phyloP scores from a whole-genome alignment of 1,140 invertebrate genomes.

The Eurosta solidaginis region DNA sequence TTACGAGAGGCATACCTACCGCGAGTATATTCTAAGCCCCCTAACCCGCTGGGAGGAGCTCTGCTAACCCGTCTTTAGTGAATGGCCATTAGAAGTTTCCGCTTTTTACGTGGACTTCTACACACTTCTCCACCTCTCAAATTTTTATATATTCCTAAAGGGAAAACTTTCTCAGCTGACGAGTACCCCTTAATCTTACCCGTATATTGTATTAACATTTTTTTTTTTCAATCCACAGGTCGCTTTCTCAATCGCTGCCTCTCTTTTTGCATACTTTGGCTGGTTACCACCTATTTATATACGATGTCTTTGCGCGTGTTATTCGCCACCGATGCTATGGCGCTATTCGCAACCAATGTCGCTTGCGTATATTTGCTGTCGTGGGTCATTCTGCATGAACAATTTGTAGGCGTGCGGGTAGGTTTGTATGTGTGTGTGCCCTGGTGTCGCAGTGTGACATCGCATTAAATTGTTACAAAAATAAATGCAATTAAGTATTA shows the following conservation, averaged over 20 bases:
- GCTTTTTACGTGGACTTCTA: too few species aligned
- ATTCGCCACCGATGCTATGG: slow-evolving; percentile 88
- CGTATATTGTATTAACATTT: too few species aligned
- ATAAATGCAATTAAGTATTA: slow-evolving; percentile 26
- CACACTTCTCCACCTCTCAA: too few species aligned
- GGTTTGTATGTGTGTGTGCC: slow-evolving; percentile 57
- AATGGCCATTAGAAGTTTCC: too few species aligned
- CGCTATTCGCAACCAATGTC: slow-evolving; percentile 90
- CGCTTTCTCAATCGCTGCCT: slow-evolving; percentile 83
- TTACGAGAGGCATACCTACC: too few species aligned
- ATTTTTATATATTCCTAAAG: too few species aligned
- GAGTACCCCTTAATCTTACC: background rate
- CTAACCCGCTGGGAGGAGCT: too few species aligned
- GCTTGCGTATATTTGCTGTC: slow-evolving; percentile 91
- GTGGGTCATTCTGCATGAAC: slow-evolving; percentile 94
- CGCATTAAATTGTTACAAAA: slow-evolving; percentile 11
- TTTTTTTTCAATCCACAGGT: slow-evolving; percentile 61
- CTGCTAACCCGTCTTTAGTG: too few species aligned
- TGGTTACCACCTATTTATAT: slow-evolving; percentile 91
- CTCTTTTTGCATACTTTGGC: slow-evolving; percentile 88
- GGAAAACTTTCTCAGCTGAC: too few species aligned
- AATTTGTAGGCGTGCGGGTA: slow-evolving; percentile 93
- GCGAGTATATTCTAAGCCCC: too few species aligned
- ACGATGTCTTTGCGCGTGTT: slow-evolving; percentile 83
- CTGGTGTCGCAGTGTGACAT: background rate